Base-by-base conservation (phyloP, 2,797 vertebrate species). In the Anableps anableps region DNA sequence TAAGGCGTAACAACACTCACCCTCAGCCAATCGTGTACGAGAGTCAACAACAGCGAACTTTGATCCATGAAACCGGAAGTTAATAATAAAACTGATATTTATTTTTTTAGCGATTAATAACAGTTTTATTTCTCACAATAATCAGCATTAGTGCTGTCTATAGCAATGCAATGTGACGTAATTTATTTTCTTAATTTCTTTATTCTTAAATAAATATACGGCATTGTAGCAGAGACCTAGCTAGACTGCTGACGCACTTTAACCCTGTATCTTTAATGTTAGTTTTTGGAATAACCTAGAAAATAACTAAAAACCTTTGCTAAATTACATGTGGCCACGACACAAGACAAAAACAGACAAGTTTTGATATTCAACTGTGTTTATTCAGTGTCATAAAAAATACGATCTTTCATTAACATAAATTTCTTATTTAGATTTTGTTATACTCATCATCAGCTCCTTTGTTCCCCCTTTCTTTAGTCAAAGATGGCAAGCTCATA, bases 21-120 rank as follows among this genome's bases (percentile, higher is more conserved):
- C 17, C 34, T 70, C 41, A 88, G 58, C 95, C 93, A 96, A 95
- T 96, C 84, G 73, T n/a, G 26, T 0, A 1, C 73, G 1, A 0
- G 31, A 4, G 0, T 74, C 8, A 21, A 3, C 3, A n/a, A 0
- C n/a, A 1, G 1, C 72, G 34, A 71, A 9, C 75, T 83, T 78
- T 85, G 79, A 89, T 76, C 90, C 14, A 2, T 1, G 29, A 80
- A 50, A 76, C 82, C 85, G 92, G 93, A 94, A 88, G 55, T 55
- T 83, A 78, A 91, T 71, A 6, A 1, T 7, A 0, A 21, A 3
- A 0, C n/a, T n/a, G n/a, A n/a, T n/a, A n/a, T n/a, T n/a, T n/a
- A n/a, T n/a, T n/a, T n/a, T n/a, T n/a, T n/a, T n/a, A n/a, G n/a
- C n/a, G n/a, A n/a, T n/a, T n/a, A n/a, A n/a, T n/a, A n/a, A n/a